phyloP scores from a whole-genome alignment of 2,113 vertebrate species.

The Parotia lawesii region DNA sequence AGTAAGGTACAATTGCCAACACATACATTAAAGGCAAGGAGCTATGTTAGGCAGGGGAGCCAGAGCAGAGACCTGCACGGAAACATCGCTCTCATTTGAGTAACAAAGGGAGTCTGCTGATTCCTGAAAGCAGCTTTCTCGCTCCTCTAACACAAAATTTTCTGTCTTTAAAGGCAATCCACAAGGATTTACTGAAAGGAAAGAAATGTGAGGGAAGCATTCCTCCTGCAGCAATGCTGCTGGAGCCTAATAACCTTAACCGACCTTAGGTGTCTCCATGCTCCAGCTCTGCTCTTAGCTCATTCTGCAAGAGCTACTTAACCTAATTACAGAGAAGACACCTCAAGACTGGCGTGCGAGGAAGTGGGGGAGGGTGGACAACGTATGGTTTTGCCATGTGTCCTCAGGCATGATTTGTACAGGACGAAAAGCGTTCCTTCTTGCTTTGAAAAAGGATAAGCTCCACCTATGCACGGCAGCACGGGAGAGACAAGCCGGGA shows the following conservation, averaged over 20 bases:
- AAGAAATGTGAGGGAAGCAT: not conserved
- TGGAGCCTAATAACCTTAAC: not conserved
- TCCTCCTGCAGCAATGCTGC: not conserved
- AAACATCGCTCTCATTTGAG: not conserved
- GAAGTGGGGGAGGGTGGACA: not conserved
- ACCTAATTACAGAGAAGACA: conserved; percentile 41
- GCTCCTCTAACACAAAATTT: not conserved
- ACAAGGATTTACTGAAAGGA: not conserved
- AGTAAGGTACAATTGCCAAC: not conserved
- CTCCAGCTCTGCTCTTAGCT: not conserved
- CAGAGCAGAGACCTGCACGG: not conserved
- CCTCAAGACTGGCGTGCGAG: not conserved
- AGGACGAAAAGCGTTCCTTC: not conserved
- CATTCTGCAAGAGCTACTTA: conserved; percentile 39
- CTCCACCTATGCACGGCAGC: not conserved
- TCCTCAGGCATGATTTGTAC: not conserved
- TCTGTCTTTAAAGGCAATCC: not conserved
- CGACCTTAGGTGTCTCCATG: not conserved
- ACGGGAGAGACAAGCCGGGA: accelerated
- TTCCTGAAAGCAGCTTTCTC: not conserved
- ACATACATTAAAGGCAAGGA: not conserved
- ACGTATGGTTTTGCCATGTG: not conserved
- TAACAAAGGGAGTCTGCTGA: not conserved
- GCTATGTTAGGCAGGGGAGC: not conserved
- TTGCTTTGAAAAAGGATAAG: not conserved